Evolutionary conservation across 2,113 vertebrate genomes (phyloP).

Genomic region (Thryonomys swinderianus): DNA sequence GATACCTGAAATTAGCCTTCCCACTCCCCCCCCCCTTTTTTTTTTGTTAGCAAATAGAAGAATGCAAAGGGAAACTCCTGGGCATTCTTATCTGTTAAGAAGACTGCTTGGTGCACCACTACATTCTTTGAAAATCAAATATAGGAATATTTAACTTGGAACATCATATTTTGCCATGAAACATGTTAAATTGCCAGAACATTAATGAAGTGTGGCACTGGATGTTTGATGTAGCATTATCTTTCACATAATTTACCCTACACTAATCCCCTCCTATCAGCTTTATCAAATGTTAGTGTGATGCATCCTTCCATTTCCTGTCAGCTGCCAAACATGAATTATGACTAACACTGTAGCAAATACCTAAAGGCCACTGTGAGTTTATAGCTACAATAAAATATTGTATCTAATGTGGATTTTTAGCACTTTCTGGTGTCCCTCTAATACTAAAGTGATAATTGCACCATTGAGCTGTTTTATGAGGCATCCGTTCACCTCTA

Average conservation of each 20-base stretch:
- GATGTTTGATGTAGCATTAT: background rate
- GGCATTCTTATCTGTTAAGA: background rate
- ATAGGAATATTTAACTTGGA: background rate
- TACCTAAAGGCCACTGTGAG: slow-evolving; percentile 73
- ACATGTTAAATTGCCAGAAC: background rate
- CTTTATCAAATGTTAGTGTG: slow-evolving; percentile 6
- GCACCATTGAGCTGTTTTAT: slow-evolving; percentile 81
- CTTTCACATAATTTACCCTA: slow-evolving; percentile 26
- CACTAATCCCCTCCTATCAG: background rate
- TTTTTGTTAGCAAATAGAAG: background rate
- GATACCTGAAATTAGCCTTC: background rate
- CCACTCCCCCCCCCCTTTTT: background rate
- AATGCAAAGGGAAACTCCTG: background rate
- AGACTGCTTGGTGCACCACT: background rate
- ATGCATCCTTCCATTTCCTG: slow-evolving; percentile 60
- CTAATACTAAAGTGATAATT: slow-evolving; percentile 82
- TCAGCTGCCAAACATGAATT: slow-evolving; percentile 67
- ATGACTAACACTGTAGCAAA: slow-evolving; percentile 76
- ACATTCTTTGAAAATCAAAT: background rate
- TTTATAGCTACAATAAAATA: slow-evolving; percentile 82
- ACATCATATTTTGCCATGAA: slow-evolving; percentile 5
- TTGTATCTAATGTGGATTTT: slow-evolving; percentile 70
- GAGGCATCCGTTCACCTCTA: slow-evolving; percentile 78
- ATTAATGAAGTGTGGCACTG: background rate
- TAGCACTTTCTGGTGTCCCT: slow-evolving; percentile 77